A percentile compares a stretch with the other conserved stretches of the same genome.
Evolutionary conservation across 30 jellyfish, hydroid and myxozoan genomes (phyloP).

Genomic region (Cassiopea xamachana): DNA sequence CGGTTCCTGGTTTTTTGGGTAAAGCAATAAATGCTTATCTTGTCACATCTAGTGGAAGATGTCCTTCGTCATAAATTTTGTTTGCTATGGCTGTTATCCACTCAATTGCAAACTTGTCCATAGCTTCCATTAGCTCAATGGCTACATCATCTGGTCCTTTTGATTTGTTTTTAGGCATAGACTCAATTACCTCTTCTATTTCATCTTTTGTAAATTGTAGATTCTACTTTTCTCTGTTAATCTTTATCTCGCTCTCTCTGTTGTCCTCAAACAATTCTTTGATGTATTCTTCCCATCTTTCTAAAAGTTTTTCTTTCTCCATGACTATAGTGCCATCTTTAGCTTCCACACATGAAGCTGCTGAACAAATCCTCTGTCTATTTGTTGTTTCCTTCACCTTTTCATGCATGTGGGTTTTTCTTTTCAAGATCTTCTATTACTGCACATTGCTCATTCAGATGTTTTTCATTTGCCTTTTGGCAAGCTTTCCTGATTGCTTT

Average conservation of each 20-base stretch:
- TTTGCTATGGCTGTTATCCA: constrained; percentile 3
- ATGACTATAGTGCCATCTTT: constrained; percentile 33
- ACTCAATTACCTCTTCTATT: not conserved
- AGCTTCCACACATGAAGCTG: constrained; percentile 26
- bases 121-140: constrained; percentile 9
- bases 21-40: constrained; percentile 10
- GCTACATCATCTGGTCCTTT: constrained; percentile 18
- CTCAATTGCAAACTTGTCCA: constrained; percentile 10
- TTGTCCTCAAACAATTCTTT: constrained; percentile 23
- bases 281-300: constrained; percentile 46
- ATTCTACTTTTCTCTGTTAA: not conserved
- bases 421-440: not conserved
- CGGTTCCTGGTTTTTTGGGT: constrained; percentile 36
- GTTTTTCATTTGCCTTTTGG: not conserved
- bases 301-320: constrained; percentile 44
- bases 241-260: not conserved
- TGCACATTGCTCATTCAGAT: not conserved
- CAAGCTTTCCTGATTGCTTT: not conserved
- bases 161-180: constrained; percentile 10
- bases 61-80: constrained; percentile 12
- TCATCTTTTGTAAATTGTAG: not conserved
- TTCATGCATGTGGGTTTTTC: constrained; percentile 12
- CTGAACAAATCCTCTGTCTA: constrained; percentile 16
- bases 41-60: not conserved
- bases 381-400: constrained; percentile 24